These are phyloP conservation scores for Odontamblyopus lacepedii DNA, from an alignment of 2,797 vertebrate genomes.

Conservation along the genomic window DNA sequence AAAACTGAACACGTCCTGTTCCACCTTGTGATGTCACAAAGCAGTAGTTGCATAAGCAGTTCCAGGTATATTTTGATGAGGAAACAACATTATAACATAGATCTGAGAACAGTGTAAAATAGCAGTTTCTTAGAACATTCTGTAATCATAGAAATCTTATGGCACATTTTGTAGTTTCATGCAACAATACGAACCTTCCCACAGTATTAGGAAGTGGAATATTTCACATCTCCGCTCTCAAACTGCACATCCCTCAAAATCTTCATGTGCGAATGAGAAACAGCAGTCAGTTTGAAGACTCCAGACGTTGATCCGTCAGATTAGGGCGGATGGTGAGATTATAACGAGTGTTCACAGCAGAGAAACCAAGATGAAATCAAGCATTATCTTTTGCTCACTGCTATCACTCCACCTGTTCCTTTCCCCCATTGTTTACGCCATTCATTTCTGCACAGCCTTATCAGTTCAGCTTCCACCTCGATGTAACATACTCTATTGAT, in stretches of 20 bases:
- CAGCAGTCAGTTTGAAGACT: constrained; percentile 26
- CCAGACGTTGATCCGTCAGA: constrained; percentile 41
- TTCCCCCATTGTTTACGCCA: neutral
- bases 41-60: no score
- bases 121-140: neutral
- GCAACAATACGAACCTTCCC: constrained; percentile 20
- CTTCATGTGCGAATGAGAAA: constrained; percentile 37
- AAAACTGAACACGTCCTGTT: no score
- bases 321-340: constrained; percentile 47
- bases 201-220: neutral
- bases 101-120: no score
- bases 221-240: neutral
- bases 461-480: neutral
- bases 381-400: neutral
- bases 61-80: no score
- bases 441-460: neutral
- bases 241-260: constrained; percentile 23
- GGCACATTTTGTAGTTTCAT: constrained; percentile 48
- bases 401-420: constrained; percentile 2
- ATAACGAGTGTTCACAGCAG: constrained; percentile 35
- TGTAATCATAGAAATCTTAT: neutral
- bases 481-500: constrained; percentile 21
- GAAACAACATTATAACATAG: no score
- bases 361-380: constrained; percentile 21
- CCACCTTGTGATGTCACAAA: no score